These are phyloP conservation scores for Bombus waltoni DNA, from an alignment of 1,140 invertebrate genomes.

Conservation along the genomic window DNA sequence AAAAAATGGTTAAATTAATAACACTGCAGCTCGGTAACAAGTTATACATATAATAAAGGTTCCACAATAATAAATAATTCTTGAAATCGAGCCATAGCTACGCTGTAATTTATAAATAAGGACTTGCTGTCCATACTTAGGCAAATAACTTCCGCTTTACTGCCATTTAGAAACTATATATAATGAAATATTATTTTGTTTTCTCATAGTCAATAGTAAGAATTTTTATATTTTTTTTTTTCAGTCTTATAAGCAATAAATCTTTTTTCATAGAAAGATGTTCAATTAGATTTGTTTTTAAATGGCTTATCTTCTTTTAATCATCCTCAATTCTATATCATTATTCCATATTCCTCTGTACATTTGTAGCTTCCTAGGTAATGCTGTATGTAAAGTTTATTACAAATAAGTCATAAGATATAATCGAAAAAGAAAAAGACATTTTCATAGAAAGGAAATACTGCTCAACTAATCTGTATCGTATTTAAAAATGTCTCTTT, in stretches of 20 bases:
- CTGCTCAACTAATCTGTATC: slow-evolving; percentile 39
- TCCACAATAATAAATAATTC: not conserved
- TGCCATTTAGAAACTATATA: slow-evolving; percentile 56
- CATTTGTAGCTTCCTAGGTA: slow-evolving; percentile 57
- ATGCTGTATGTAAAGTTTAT: slow-evolving; percentile 56
- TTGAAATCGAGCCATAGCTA: slow-evolving; percentile 5
- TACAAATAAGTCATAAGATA: slow-evolving; percentile 46
- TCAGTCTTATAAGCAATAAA: slow-evolving; percentile 70
- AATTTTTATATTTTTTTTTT: slow-evolving; percentile 56
- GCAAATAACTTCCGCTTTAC: slow-evolving; percentile 52
- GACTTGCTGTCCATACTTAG: slow-evolving; percentile 58
- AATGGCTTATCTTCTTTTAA: slow-evolving; percentile 34
- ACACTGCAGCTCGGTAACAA: not conserved
- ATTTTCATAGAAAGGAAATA: slow-evolving; percentile 49
- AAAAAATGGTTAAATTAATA: slow-evolving; percentile 5
- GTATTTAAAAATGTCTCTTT: slow-evolving; percentile 38
- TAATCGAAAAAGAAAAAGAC: slow-evolving; percentile 42
- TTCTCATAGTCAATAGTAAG: slow-evolving; percentile 55
- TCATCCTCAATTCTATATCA: slow-evolving; percentile 41
- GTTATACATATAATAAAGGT: not conserved
- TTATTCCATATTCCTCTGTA: slow-evolving; percentile 53
- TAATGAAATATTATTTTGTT: slow-evolving; percentile 50
- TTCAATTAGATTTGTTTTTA: slow-evolving; percentile 37
- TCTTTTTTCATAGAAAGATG: slow-evolving; percentile 60
- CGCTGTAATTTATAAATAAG: slow-evolving; percentile 29